Evolutionary conservation across 2,888 invertebrate species (phyloP).

Genomic region (Gryllus longicercus): DNA sequence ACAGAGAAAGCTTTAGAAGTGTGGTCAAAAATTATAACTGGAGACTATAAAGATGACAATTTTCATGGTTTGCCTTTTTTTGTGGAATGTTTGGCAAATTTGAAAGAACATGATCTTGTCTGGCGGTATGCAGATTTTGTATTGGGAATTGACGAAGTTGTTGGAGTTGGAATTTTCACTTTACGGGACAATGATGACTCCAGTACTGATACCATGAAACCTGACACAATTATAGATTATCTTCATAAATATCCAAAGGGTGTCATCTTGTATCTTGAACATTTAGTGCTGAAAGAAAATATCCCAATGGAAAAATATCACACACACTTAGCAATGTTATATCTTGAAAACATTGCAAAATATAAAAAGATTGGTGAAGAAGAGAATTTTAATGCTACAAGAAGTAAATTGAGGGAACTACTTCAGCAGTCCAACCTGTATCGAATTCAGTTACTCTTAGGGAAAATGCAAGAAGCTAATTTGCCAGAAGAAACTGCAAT

Average conservation of each 20-base stretch:
- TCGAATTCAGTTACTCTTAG: constrained; percentile 49
- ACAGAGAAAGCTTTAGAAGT: constrained; percentile 47
- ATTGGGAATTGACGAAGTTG: constrained; percentile 45
- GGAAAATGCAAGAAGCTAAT: constrained; percentile 48
- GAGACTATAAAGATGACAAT: constrained; percentile 44
- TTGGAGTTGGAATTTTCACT: constrained; percentile 48
- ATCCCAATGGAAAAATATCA: constrained; percentile 51
- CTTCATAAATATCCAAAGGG: constrained; percentile 47
- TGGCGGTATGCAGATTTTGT: constrained; percentile 50
- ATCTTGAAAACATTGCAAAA: constrained; percentile 47
- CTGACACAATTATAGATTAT: constrained; percentile 47
- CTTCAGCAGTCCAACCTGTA: constrained; percentile 48
- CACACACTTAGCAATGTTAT: constrained; percentile 50
- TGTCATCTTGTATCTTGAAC: constrained; percentile 47
- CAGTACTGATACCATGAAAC: constrained; percentile 42
- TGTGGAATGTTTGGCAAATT: constrained; percentile 40
- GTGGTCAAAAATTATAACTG: constrained; percentile 48
- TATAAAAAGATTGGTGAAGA: constrained; percentile 32
- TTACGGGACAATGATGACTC: constrained; percentile 42
- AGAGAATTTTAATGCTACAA: constrained; percentile 34
- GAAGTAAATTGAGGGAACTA: constrained; percentile 47
- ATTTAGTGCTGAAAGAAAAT: constrained; percentile 47
- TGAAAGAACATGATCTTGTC: constrained; percentile 42
- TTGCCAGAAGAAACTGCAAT: constrained; percentile 52
- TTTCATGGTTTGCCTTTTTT: constrained; percentile 45